Evolutionary conservation across 2,888 invertebrate genomes (phyloP), one percentile per base, ranked within the genome.

Genomic region (Pammene aurita): DNA sequence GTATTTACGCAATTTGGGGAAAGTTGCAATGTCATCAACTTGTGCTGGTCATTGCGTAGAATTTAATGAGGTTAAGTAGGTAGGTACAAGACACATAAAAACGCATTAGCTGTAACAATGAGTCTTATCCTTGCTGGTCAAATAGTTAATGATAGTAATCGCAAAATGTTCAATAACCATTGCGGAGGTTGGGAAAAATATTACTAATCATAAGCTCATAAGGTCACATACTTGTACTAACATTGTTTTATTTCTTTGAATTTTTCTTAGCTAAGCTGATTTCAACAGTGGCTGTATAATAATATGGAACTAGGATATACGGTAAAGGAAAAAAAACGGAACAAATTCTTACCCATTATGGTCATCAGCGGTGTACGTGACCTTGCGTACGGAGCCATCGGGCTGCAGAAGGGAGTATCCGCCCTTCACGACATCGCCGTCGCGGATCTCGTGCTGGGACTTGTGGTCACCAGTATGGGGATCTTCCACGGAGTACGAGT

Each of bases 381-480:
- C 94, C 75, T 94, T 94, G 79, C 94, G 92, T 84, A 93, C 88
- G 71, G 94, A 93, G 73, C 94, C 94, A 77, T 94, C 94, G 26
- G 94, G 93, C 80, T 94, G 94, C 73, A 94, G 90, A 66, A 94
- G 87, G 41, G 94, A 94, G 86, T 95, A 95, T 76, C 94, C 94
- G 70, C 95, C 95, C 81, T 94, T 93, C 64, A 95, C 95, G 56
- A 93, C 93, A 75, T 95, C 94, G 34, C 95, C 95, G 80, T 94
- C 93, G 55, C 93, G 92, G 76, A 86, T 86, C 80, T 94, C 94
- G 66, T 93, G 89, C 82, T 94, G 94, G 77, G 93, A 92, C 83
- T 94, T 94, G 85, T 94, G 93, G 87, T 94, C 94, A 13, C 94
- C 94, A 69, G 94, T 94, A 78, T 94, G 93, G 1, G 92, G 93